Conservation (phyloP, 2,113 vertebrate species). For the Struthidea cinerea region DNA sequence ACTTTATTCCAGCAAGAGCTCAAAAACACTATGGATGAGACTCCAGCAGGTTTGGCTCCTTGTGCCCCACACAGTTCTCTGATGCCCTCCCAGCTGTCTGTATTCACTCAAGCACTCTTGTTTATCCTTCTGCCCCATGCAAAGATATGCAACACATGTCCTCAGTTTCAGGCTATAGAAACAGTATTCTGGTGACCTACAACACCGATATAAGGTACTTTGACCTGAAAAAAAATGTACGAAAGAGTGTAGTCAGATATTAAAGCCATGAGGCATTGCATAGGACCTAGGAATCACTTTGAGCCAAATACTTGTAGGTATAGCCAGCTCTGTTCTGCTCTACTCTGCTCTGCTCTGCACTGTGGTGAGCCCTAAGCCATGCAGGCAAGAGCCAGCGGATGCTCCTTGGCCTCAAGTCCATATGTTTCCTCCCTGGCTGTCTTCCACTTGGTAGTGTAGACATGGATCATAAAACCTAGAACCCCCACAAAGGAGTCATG, state of each 20-base stretch:
- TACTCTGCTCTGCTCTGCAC: neutral
- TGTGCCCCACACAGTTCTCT: neutral
- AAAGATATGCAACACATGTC: neutral
- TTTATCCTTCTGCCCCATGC: neutral
- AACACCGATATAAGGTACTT: neutral
- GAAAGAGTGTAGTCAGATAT: neutral
- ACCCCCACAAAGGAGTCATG: neutral
- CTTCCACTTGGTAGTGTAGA: neutral
- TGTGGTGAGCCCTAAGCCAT: neutral
- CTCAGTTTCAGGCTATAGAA: neutral
- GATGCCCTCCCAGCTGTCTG: neutral
- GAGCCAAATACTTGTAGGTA: neutral
- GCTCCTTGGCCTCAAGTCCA: neutral
- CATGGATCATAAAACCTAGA: neutral
- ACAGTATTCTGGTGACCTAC: neutral
- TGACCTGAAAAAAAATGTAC: neutral
- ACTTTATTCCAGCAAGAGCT: neutral
- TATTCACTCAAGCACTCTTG: neutral
- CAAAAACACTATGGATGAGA: neutral
- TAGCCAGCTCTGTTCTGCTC: neutral
- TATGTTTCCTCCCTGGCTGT: neutral
- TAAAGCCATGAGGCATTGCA: neutral
- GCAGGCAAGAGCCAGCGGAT: neutral
- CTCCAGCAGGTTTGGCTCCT: neutral
- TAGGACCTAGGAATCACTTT: neutral